Percentiles rank a stretch among this genome's conserved stretches.
These are phyloP conservation scores for Lasioglossum malachurum DNA, from an alignment of 2,888 invertebrate genomes.

Conservation along the genomic window DNA sequence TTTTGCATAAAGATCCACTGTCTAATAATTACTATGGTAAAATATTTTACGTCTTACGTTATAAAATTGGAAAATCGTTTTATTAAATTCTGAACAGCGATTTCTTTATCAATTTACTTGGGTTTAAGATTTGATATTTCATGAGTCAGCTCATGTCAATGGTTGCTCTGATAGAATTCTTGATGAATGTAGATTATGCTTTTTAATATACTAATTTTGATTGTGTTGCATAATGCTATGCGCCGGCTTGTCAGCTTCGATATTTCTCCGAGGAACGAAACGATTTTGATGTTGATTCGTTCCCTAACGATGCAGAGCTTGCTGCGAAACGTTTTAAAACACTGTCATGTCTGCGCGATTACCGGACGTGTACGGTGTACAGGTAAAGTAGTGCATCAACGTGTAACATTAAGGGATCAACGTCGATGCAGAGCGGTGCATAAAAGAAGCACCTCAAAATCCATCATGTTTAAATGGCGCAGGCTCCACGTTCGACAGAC, in stretches of 20 bases:
- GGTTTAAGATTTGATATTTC: neutral
- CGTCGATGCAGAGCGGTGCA: constrained; percentile 36
- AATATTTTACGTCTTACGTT: too few species aligned
- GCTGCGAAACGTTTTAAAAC: constrained; percentile 49
- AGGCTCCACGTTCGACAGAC: neutral
- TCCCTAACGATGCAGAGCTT: constrained; percentile 7
- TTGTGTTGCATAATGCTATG: neutral
- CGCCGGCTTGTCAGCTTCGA: neutral
- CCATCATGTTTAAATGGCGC: constrained; percentile 25
- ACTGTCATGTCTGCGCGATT: constrained; percentile 39
- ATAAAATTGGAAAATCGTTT: too few species aligned
- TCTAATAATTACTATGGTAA: too few species aligned
- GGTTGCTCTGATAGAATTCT: neutral
- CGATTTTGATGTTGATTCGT: constrained; percentile 38
- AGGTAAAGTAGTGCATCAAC: constrained; percentile 30
- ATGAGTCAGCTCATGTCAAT: too few species aligned
- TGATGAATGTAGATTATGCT: neutral
- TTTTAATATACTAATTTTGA: neutral
- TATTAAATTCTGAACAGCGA: too few species aligned
- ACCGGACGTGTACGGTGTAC: constrained; percentile 5
- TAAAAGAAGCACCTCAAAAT: constrained; percentile 26
- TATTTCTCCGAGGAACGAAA: constrained; percentile 5
- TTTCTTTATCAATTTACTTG: neutral
- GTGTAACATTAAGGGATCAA: constrained; percentile 47
- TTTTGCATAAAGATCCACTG: too few species aligned